phyloP scores from a whole-genome alignment of 2,888 invertebrate genomes.

The Eilema griseolum region DNA sequence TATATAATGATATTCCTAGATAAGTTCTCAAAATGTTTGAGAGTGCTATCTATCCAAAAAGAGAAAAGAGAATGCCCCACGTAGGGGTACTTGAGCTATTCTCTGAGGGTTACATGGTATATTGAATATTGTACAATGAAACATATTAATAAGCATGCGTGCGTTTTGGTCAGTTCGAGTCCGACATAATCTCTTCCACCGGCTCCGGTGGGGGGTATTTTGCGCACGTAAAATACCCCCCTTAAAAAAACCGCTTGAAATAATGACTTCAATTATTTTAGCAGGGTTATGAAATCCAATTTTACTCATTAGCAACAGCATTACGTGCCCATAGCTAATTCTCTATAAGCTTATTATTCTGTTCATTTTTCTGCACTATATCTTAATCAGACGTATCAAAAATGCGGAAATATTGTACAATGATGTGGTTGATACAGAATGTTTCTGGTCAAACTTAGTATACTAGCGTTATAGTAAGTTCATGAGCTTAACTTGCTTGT shows the following conservation, averaged over 20 bases:
- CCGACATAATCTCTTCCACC: no score
- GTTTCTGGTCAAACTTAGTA: no score
- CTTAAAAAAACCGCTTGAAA: no score
- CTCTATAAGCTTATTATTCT: constrained; percentile 28
- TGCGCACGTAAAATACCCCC: no score
- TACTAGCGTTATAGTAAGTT: no score
- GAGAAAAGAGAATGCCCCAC: neutral
- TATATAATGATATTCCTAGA: neutral
- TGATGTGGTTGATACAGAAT: constrained; percentile 64
- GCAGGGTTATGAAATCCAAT: constrained; percentile 32
- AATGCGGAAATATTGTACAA: constrained; percentile 50
- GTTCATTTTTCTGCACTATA: constrained; percentile 41
- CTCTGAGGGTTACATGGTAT: neutral
- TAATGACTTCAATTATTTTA: no score
- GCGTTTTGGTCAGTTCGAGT: no score
- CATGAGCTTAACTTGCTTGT: no score
- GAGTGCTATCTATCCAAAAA: neutral
- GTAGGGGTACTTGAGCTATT: neutral
- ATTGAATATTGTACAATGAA: no score
- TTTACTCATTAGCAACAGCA: constrained; percentile 36
- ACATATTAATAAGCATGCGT: no score
- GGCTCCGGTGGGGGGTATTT: no score
- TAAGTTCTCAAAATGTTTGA: neutral
- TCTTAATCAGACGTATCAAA: constrained; percentile 30
- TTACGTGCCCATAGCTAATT: constrained; percentile 38